Percentiles rank a stretch among this genome's conserved stretches.
Evolutionary conservation across 1,140 invertebrate species (phyloP).

Genomic region (Drosophila persimilis): DNA sequence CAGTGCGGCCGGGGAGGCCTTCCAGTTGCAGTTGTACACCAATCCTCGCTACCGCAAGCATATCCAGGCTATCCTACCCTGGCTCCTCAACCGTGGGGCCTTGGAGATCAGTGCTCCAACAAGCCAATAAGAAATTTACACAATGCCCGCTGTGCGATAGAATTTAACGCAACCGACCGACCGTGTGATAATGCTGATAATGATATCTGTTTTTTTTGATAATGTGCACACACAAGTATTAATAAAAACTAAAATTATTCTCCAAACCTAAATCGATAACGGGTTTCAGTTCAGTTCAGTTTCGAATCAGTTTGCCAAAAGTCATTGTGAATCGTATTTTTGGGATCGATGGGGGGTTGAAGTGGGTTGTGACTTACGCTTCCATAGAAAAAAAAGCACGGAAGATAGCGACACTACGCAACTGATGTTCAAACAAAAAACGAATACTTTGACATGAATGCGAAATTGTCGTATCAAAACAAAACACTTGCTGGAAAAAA

Average conservation of each 20-base stretch:
- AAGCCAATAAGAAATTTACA: background rate
- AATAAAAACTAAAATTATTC: constrained; percentile 5
- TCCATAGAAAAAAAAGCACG: no score
- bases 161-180: background rate
- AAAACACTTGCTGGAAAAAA: constrained; percentile 4
- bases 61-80: constrained; percentile 60
- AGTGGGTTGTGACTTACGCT: background rate
- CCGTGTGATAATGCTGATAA: constrained; percentile 1
- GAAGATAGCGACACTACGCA: constrained; percentile 1
- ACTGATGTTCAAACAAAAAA: background rate
- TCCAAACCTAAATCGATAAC: constrained; percentile 9
- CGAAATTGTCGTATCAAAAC: constrained; percentile 6
- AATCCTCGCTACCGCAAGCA: constrained; percentile 68
- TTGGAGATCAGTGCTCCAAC: constrained; percentile 25
- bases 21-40: constrained; percentile 60
- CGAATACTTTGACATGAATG: no score
- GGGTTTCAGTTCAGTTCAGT: no score
- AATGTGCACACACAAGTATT: background rate
- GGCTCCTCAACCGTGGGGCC: constrained; percentile 67
- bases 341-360: background rate
- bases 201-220: constrained; percentile 20
- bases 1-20: constrained; percentile 44
- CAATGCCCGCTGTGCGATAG: background rate
- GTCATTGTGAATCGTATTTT: background rate
- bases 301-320: background rate